Percentiles rank a stretch among this genome's conserved stretches.
Evolutionary conservation across 2,888 invertebrate genomes (phyloP).

Genomic region (Metellina segmentata): DNA sequence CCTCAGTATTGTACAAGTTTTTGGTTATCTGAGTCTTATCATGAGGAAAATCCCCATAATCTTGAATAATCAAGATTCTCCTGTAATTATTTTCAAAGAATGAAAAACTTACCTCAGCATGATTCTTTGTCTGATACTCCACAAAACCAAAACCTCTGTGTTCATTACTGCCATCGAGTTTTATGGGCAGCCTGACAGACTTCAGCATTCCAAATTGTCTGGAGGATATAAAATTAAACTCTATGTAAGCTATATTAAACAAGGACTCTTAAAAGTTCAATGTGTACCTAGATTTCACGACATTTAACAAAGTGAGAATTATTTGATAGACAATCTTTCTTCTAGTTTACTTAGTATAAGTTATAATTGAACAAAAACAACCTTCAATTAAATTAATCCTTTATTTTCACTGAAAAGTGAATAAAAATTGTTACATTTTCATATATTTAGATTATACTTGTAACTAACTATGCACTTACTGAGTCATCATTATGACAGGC

Average conservation of each 20-base stretch:
- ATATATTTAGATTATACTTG: too few relatives aligned
- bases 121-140: conserved; percentile 92
- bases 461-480: too few relatives aligned
- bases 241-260: neutral
- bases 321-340: too few relatives aligned
- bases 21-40: neutral
- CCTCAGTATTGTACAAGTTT: neutral
- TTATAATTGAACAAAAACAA: neutral
- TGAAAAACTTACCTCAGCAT: conserved; percentile 89
- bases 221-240: conserved; percentile 78
- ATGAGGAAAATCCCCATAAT: neutral
- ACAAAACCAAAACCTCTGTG: conserved; percentile 99
- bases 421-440: too few relatives aligned
- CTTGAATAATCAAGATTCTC: neutral
- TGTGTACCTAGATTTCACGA: too few relatives aligned
- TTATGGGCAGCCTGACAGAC: conserved; percentile 93
- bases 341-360: neutral
- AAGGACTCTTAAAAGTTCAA: neutral
- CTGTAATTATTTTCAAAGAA: neutral
- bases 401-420: too few relatives aligned
- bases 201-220: conserved; percentile 96
- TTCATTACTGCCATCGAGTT: conserved; percentile 88
- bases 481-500: too few relatives aligned
- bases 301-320: too few relatives aligned
- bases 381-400: too few relatives aligned